Evolutionary conservation across 2,888 invertebrate genomes (phyloP).

Genomic region (Brassicogethes aeneus): DNA sequence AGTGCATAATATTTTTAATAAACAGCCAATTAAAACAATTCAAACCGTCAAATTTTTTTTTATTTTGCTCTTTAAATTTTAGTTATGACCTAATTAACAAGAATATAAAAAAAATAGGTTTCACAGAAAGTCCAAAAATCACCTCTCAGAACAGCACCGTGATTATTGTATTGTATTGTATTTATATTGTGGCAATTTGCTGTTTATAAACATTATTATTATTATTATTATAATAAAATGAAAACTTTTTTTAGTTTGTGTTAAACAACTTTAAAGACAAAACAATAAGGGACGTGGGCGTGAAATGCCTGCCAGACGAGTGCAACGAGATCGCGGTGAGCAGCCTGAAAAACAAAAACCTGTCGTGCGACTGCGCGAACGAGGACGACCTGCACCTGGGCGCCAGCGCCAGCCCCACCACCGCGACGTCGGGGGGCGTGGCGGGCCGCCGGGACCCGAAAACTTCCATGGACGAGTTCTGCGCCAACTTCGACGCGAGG

Average conservation of each 20-base stretch:
- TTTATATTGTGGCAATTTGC: no score
- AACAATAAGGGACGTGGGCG: conserved; percentile 40
- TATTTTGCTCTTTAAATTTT: no score
- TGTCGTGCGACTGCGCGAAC: conserved; percentile 20
- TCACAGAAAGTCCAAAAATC: no score
- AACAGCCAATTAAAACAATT: no score
- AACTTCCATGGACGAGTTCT: conserved; percentile 38
- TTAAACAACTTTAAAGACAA: conserved; percentile 40
- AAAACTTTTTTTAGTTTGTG: conserved; percentile 31
- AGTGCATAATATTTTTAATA: no score
- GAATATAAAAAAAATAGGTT: no score
- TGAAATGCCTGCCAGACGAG: conserved; percentile 25
- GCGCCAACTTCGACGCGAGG: conserved; percentile 27
- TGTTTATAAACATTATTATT: not conserved
- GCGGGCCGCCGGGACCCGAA: conserved; percentile 13
- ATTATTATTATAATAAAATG: not conserved
- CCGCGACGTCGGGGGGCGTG: conserved; percentile 19
- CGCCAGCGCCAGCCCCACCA: conserved; percentile 41
- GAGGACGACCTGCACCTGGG: conserved; percentile 42
- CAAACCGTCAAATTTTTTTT: no score
- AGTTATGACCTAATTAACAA: no score
- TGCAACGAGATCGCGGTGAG: conserved; percentile 14
- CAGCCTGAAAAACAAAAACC: conserved; percentile 20
- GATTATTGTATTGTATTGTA: no score
- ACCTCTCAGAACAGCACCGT: no score